Evolutionary conservation across 2,797 vertebrate genomes (phyloP).

Genomic region (Chromis chromis): DNA sequence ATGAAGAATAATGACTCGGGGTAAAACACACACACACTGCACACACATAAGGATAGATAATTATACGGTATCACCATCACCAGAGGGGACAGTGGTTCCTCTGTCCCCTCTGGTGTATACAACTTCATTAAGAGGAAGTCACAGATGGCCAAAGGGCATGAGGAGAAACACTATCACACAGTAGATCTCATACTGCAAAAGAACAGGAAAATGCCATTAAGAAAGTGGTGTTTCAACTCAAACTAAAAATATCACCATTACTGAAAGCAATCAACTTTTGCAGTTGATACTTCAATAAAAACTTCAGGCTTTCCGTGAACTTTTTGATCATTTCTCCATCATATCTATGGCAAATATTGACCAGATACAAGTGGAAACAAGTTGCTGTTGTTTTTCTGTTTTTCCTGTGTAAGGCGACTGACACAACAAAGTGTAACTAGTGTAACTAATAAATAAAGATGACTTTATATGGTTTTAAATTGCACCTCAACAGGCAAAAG

Average conservation of each 20-base stretch:
- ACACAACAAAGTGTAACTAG: too few relatives aligned
- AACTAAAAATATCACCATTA: not conserved
- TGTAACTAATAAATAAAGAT: too few relatives aligned
- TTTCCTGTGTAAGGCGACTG: too few relatives aligned
- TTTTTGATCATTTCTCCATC: too few relatives aligned
- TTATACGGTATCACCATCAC: conserved; percentile 42
- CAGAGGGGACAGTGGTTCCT: conserved; percentile 27
- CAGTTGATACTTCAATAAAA: not conserved
- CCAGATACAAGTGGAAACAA: too few relatives aligned
- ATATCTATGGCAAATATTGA: too few relatives aligned
- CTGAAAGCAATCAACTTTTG: not conserved
- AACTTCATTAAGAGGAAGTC: conserved; percentile 64
- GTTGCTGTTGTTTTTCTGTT: too few relatives aligned
- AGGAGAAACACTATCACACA: not conserved
- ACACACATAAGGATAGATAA: conserved; percentile 40
- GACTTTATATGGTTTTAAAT: too few relatives aligned
- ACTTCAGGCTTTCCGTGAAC: too few relatives aligned
- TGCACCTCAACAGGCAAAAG: too few relatives aligned
- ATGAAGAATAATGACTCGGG: conserved; percentile 66
- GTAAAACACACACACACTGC: conserved; percentile 16
- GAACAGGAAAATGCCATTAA: not conserved
- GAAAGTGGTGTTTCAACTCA: not conserved
- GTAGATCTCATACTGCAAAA: not conserved
- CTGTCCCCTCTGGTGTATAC: conserved; percentile 41
- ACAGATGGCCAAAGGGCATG: conserved; percentile 7